Evolutionary conservation across 2,888 invertebrate genomes (phyloP).

Genomic region (Ormyrus labotus): DNA sequence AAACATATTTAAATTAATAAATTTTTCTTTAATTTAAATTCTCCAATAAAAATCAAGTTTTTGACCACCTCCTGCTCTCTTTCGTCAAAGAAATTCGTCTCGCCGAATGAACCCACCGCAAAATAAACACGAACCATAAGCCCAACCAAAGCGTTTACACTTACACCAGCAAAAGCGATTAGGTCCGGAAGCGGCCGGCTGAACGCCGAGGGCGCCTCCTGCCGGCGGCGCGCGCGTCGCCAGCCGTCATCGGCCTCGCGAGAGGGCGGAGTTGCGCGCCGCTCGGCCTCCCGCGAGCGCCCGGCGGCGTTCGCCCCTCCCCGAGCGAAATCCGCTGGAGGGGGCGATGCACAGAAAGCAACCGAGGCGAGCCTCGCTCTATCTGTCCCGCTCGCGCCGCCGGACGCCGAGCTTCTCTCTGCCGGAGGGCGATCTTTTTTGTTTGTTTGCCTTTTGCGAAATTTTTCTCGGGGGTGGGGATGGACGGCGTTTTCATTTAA

Average conservation of each 20-base stretch:
- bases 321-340: slow-evolving; percentile 1
- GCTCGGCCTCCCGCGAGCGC: slow-evolving; percentile 13
- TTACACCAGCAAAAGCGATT: not conserved
- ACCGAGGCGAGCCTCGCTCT: slow-evolving; percentile 13
- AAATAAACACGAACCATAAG: slow-evolving; percentile 5
- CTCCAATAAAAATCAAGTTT: not conserved
- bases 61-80: no score
- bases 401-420: not conserved
- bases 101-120: not conserved
- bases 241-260: not conserved
- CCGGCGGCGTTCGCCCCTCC: slow-evolving; percentile 19
- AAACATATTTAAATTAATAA: no score
- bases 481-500: not conserved
- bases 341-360: not conserved
- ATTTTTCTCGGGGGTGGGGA: not conserved
- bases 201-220: slow-evolving; percentile 48
- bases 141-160: no score
- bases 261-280: slow-evolving; percentile 47
- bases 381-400: slow-evolving; percentile 18
- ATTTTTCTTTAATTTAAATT: no score
- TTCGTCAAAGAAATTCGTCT: no score
- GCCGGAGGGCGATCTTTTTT: not conserved
- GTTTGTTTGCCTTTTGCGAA: not conserved
- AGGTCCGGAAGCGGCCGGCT: slow-evolving; percentile 38
- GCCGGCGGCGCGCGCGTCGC: slow-evolving; percentile 14